A percentile compares a stretch with the other conserved stretches of the same genome.
These are phyloP conservation scores for Athalia circularis DNA, from an alignment of 2,888 invertebrate genomes.

Conservation along the genomic window DNA sequence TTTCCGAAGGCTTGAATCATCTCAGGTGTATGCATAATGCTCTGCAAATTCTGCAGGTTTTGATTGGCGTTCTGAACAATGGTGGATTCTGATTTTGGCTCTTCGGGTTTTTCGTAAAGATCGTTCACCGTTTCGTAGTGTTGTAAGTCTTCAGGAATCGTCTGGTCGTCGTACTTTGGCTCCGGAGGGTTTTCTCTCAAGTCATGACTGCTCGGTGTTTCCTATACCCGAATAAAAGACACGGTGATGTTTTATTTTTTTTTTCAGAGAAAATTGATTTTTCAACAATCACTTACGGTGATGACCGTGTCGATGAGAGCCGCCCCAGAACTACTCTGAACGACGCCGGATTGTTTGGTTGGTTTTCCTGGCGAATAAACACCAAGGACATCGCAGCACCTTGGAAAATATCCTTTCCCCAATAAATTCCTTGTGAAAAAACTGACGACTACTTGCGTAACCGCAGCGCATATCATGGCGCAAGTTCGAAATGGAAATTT, in stretches of 20 bases:
- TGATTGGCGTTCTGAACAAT: constrained; percentile 66
- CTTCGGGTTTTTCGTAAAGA: constrained; percentile 55
- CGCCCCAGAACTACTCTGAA: constrained; percentile 70
- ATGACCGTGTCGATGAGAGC: constrained; percentile 65
- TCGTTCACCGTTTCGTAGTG: constrained; percentile 58
- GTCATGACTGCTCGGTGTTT: constrained; percentile 41
- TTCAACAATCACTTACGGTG: constrained; percentile 23
- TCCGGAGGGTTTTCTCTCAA: constrained; percentile 20
- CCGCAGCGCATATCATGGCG: constrained; percentile 78
- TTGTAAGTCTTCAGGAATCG: constrained; percentile 33
- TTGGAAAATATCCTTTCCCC: constrained; percentile 68
- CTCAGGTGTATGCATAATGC: constrained; percentile 56
- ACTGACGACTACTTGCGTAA: constrained; percentile 76
- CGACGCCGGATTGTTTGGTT: constrained; percentile 67
- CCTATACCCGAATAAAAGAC: constrained; percentile 30
- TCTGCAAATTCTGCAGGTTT: constrained; percentile 64
- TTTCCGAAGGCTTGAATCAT: constrained; percentile 50
- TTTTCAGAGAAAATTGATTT: not conserved
- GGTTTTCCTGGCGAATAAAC: constrained; percentile 69
- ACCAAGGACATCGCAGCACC: constrained; percentile 69
- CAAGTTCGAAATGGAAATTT: constrained; percentile 82
- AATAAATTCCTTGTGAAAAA: constrained; percentile 70
- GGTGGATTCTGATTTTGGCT: constrained; percentile 49
- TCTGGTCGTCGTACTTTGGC: constrained; percentile 10
- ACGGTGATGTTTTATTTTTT: not conserved